Base-by-base conservation (phyloP, 2,113 vertebrate genomes). In the Antennarius striatus region DNA sequence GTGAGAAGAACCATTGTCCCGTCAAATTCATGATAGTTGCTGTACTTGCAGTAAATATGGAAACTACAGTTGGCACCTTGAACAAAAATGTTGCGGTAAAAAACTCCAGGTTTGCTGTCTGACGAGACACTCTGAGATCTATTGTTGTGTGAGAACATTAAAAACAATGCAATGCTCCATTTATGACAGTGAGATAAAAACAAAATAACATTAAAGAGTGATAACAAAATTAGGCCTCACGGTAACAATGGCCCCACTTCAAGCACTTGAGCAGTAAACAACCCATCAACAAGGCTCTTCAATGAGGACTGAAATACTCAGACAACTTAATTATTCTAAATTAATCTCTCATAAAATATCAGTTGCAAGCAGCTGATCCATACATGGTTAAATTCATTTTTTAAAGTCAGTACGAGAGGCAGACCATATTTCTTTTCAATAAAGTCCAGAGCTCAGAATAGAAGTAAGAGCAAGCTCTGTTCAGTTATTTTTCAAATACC, bases 91-190 rank as follows among this genome's bases (percentile, higher is more conserved):
- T 66, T 5, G 39, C 30, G 22, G 49, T 60, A 50, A 39, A 72
- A 60, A 55, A 55, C 48, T 48, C 63, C 29, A 29, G 29, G 5
- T 10, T 17, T 6, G 2, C 10, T 2, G n/a, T n/a, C 22, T 6
- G 48, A 3, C 46, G 40, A 48, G 10, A 45, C 63, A 68, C 40
- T 63, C 47, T 49, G 39, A 43, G 50, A 65, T 15, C 22, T 2
- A 16, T 43, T 53, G 49, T 14, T 40, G 46, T 60, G 79, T 12
- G 11, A 68, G 52, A n/a, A 22, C 60, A 77, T 71, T 78, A 73
- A 70, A 84, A 77, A 77, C 63, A 75, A 80, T 57, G 65, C 42
- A 28, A 81, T 50, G 79, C 64, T 68, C 43, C 55, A 75, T 82
- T 82, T 59, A 73, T 56, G 69, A 60, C 40, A 75, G 58, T 5